These are phyloP conservation scores for Cepphus grylle DNA, from an alignment of 2,113 vertebrate genomes.

Conservation along the genomic window DNA sequence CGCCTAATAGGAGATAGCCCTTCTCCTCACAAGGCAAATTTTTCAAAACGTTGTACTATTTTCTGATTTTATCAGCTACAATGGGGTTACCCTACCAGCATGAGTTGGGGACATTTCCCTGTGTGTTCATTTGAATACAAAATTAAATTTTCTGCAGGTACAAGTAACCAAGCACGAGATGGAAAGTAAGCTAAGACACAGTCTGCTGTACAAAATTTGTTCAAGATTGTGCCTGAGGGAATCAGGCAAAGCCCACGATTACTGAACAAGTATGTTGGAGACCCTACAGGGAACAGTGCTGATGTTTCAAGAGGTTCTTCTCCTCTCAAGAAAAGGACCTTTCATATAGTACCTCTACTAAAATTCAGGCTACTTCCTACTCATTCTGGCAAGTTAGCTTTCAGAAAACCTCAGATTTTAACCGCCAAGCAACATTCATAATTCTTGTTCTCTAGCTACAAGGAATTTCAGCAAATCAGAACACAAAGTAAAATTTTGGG, in stretches of 20 bases:
- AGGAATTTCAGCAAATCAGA: background rate
- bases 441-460: background rate
- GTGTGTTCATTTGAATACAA: background rate
- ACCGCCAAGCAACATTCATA: background rate
- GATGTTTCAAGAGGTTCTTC: background rate
- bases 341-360: background rate
- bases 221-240: background rate
- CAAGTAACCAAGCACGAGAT: background rate
- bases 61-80: background rate
- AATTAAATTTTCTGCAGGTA: background rate
- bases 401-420: background rate
- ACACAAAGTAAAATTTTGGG: background rate
- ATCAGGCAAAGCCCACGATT: background rate
- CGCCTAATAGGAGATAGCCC: background rate
- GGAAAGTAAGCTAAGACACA: background rate
- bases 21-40: background rate
- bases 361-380: background rate
- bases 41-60: rapidly evolving
- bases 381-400: background rate
- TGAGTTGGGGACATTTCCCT: background rate
- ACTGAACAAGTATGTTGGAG: background rate
- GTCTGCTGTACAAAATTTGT: background rate
- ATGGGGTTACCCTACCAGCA: background rate
- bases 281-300: background rate
- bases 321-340: background rate